Conservation (phyloP, 2,113 vertebrate genomes). For the Gadus macrocephalus region DNA sequence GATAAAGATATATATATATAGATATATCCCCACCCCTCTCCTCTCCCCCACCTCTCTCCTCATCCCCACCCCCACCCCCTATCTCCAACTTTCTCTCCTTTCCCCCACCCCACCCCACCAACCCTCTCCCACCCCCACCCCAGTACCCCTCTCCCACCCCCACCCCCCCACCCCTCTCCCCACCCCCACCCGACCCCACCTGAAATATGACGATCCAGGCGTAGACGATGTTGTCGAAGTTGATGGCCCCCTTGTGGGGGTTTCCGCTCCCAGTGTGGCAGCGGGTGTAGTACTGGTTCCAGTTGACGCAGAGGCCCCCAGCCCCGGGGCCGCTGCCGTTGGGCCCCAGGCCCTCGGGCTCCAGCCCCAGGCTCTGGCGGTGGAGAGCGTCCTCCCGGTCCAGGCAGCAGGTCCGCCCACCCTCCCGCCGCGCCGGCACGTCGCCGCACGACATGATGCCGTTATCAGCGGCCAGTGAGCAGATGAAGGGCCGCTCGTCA, state of each 20-base stretch:
- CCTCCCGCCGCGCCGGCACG: conserved; percentile 85
- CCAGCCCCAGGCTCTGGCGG: conserved; percentile 79
- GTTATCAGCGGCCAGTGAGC: conserved; percentile 91
- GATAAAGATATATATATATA: too few relatives aligned
- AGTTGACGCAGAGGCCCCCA: conserved; percentile 84
- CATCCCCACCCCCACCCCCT: too few relatives aligned
- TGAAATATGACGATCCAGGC: conserved; percentile 99
- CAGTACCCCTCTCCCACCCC: too few relatives aligned
- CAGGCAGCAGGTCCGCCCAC: conserved; percentile 90
- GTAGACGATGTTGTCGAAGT: conserved; percentile 97
- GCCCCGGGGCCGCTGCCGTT: conserved; percentile 68
- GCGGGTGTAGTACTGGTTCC: conserved; percentile 56
- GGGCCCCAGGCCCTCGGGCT: conserved; percentile 58
- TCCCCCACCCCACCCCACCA: too few relatives aligned
- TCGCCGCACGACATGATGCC: conserved; percentile 95
- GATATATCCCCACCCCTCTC: too few relatives aligned
- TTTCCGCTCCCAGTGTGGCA: conserved; percentile 89
- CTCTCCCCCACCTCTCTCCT: too few relatives aligned
- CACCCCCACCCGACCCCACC: conserved; percentile 59
- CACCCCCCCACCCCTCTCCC: too few relatives aligned
- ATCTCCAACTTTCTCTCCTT: too few relatives aligned
- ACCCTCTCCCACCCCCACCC: too few relatives aligned
- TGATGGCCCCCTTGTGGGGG: conserved; percentile 96
- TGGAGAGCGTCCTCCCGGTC: conserved; percentile 89
- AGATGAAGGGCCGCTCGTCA: conserved; percentile 96